phyloP scores from a whole-genome alignment of 2,888 invertebrate genomes.

The Aplocera efformata region DNA sequence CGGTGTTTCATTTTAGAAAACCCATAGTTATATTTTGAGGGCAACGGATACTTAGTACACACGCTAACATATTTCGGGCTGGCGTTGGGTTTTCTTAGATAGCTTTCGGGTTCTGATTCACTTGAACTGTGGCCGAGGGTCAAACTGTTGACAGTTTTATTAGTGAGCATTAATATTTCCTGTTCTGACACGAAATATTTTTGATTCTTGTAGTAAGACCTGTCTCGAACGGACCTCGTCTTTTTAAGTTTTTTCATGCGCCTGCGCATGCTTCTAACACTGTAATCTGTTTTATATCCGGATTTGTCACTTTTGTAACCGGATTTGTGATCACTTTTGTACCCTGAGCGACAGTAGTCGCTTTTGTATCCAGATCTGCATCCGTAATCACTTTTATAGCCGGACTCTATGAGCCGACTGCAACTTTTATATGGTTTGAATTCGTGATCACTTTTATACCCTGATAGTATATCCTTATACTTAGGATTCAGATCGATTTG shows the following conservation, averaged over 20 bases:
- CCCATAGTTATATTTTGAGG: conserved; percentile 62
- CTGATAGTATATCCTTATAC: conserved; percentile 81
- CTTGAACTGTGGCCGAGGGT: conserved; percentile 80
- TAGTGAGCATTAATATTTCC: conserved; percentile 80
- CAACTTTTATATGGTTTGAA: conserved; percentile 76
- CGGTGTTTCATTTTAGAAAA: conserved; percentile 64
- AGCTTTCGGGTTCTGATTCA: conserved; percentile 73
- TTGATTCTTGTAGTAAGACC: conserved; percentile 77
- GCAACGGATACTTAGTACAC: conserved; percentile 64
- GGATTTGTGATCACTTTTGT: conserved; percentile 82
- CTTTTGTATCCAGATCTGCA: conserved; percentile 75
- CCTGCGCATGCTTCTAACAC: conserved; percentile 70
- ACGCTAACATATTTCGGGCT: conserved; percentile 73
- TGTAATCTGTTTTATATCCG: conserved; percentile 81
- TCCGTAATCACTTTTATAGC: conserved; percentile 83
- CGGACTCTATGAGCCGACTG: conserved; percentile 77
- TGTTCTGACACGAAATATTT: conserved; percentile 80
- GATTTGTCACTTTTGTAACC: conserved; percentile 82
- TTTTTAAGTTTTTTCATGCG: conserved; percentile 75
- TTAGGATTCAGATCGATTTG: conserved; percentile 83
- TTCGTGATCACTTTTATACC: conserved; percentile 82
- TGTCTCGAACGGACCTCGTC: conserved; percentile 71
- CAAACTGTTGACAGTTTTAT: conserved; percentile 75
- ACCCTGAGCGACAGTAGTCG: conserved; percentile 77
- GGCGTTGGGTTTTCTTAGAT: conserved; percentile 59